phyloP scores from a whole-genome alignment of 2,888 invertebrate genomes.

The Machimus rusticus region DNA sequence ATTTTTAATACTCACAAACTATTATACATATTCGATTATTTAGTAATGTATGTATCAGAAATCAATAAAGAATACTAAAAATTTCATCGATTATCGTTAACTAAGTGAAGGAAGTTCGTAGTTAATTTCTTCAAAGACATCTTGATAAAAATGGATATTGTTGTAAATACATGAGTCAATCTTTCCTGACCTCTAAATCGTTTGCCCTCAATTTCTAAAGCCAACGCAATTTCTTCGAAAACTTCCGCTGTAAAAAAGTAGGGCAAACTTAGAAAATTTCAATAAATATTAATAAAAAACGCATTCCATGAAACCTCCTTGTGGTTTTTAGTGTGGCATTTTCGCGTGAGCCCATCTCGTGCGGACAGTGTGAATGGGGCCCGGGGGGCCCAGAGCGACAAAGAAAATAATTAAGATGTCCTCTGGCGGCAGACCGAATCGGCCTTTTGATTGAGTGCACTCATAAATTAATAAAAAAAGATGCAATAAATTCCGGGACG shows the following conservation, averaged over 20 bases:
- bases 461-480: constrained; percentile 18
- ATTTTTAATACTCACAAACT: no score
- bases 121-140: not conserved
- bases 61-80: not conserved
- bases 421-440: not conserved
- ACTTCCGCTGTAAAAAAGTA: not conserved
- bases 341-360: not conserved
- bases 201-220: not conserved
- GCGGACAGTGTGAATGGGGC: not conserved
- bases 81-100: not conserved
- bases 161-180: not conserved
- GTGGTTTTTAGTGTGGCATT: not conserved
- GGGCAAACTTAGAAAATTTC: not conserved
- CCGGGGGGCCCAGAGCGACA: not conserved
- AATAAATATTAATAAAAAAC: not conserved
- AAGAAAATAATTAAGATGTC: constrained; percentile 28
- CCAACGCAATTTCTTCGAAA: not conserved
- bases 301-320: not conserved
- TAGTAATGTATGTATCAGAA: no score
- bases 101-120: no score
- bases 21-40: no score
- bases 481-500: not conserved
- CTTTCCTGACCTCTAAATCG: not conserved
- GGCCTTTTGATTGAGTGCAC: constrained; percentile 9
- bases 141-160: not conserved